Evolutionary conservation across 2,113 vertebrate genomes (phyloP).

Genomic region (Theristicus caerulescens): DNA sequence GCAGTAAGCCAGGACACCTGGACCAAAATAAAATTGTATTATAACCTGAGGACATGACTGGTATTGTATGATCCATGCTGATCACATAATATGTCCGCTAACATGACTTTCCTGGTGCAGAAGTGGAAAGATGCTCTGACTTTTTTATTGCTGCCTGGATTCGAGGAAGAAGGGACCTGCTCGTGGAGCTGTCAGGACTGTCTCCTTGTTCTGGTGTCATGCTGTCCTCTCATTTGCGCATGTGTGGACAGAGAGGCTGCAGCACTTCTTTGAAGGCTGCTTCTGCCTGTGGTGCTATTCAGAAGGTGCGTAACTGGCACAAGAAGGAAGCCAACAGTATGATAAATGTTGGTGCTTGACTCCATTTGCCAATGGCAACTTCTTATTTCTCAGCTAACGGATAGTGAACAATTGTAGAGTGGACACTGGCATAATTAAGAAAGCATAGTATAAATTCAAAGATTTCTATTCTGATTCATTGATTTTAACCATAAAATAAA

Average conservation of each 20-base stretch:
- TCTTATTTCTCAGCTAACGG: not conserved
- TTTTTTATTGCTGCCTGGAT: not conserved
- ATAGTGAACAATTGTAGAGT: not conserved
- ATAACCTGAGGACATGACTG: not conserved
- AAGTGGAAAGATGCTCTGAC: not conserved
- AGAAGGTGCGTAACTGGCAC: not conserved
- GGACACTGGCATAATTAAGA: not conserved
- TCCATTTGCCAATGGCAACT: not conserved
- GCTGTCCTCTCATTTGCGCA: not conserved
- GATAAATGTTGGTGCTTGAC: not conserved
- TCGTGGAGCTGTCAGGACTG: not conserved
- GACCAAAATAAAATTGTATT: not conserved
- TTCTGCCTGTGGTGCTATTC: not conserved
- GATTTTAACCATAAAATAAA: not conserved
- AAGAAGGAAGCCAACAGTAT: not conserved
- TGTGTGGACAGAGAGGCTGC: not conserved
- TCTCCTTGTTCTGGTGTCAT: not conserved
- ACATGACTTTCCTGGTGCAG: not conserved
- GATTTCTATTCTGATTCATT: not conserved
- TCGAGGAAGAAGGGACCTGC: not conserved
- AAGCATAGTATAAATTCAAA: not conserved
- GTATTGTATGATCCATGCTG: not conserved
- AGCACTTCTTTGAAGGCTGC: not conserved
- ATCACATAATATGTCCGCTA: not conserved
- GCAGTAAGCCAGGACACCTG: not conserved